Conservation (phyloP, 2,797 vertebrate genomes). For the Rhabdomys pumilio region DNA sequence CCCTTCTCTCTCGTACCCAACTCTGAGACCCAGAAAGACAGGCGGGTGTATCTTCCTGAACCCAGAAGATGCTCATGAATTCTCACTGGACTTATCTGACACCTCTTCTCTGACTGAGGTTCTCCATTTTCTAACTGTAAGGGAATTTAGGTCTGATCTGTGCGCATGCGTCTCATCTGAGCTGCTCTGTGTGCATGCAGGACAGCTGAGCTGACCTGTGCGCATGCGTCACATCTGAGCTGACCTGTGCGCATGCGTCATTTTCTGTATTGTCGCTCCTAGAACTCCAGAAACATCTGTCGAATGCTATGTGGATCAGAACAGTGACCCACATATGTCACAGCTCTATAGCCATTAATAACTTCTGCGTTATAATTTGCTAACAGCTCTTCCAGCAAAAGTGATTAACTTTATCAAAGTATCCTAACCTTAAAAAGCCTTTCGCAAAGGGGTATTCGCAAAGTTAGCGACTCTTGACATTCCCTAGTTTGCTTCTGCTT, state of each 20-base stretch:
- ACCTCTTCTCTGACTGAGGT: fast-evolving
- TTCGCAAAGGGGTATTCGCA: fast-evolving
- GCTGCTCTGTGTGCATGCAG: fast-evolving
- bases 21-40: neutral
- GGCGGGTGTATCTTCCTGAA: neutral
- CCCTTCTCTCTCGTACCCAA: neutral
- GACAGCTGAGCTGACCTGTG: neutral
- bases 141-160: neutral
- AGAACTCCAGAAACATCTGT: neutral
- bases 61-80: fast-evolving
- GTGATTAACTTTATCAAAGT: too few relatives aligned
- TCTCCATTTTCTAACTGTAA: neutral
- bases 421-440: neutral
- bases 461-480: neutral
- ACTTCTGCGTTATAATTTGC: neutral
- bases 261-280: too few relatives aligned
- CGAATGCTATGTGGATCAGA: neutral
- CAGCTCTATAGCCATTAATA: neutral
- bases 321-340: neutral
- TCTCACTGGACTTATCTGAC: fast-evolving
- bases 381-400: neutral
- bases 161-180: fast-evolving
- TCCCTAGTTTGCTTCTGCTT: neutral
- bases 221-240: fast-evolving
- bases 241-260: fast-evolving